Base-by-base conservation (phyloP, 2,113 vertebrate genomes). In the Burhinus oedicnemus region DNA sequence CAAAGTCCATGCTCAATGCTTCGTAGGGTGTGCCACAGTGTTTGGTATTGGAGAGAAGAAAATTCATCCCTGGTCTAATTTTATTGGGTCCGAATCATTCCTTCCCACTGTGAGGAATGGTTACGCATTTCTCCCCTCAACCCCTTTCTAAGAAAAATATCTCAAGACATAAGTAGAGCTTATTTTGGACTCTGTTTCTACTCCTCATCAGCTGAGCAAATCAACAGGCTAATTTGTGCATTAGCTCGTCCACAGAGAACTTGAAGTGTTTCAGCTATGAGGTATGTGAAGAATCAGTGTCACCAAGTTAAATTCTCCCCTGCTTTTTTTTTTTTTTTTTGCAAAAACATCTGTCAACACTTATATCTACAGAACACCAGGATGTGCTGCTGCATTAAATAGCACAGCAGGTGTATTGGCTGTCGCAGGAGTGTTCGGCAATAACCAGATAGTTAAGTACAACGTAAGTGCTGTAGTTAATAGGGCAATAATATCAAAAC, bases 361-460 rank as follows among this genome's bases (percentile, higher is more conserved):
- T 93, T 75, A 8, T 1, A 75, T 68, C 55, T 60, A 2, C 57
- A 68, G 83, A 90, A 62, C 57, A 20, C 51, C 76, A 49, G 82
- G 86, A 96, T 95, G 89, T 96, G 96, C 89, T 76, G 94, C 68
- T 87, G 91, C 87, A 94, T 96, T 94, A 95, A 93, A 78, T 49
- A 81, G 93, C 97, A 81, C 90, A 93, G 92, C 89, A 89, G 92
- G 92, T 92, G 86, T n/a, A 87, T 15, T 49, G 89, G 90, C 92
- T 84, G 68, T 13, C 29, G 1, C 21, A 2, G 85, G 90, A 81
- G 60, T 8, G 38, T 20, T 51, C 27, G 4, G 47, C 74, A 74
- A 70, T 32, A 69, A 47, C 69, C 83, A 57, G 81, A 66, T 7
- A 78, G 83, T 29, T 57, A 55, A 92, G 36, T 2, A 42, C 61